Percentiles rank a stretch among this genome's conserved stretches.
phyloP scores from a whole-genome alignment of 2,113 vertebrate species.

The Ochotona princeps region DNA sequence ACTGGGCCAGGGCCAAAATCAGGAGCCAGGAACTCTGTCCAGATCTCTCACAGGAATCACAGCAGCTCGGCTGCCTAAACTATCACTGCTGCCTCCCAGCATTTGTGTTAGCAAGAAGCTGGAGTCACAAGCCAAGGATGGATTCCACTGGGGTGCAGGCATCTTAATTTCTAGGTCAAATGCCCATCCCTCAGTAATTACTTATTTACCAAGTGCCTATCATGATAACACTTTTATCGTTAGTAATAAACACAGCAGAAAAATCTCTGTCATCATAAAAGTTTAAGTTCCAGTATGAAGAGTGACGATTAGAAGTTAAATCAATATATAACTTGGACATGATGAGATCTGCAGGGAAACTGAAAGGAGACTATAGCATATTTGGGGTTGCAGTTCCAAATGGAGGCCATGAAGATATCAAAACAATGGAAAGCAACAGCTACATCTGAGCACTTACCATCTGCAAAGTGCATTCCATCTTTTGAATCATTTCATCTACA shows the following conservation, averaged over 20 bases:
- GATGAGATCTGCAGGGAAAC: background rate
- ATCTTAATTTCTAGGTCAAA: too few species aligned
- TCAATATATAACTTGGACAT: background rate
- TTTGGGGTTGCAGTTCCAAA: background rate
- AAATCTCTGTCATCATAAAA: background rate
- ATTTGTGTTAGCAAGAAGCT: too few species aligned
- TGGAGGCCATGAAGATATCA: background rate
- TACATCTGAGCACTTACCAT: background rate
- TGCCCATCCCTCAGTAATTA: too few species aligned
- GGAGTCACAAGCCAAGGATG: too few species aligned
- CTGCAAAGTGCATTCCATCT: background rate
- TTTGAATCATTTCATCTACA: background rate
- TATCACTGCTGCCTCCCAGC: too few species aligned
- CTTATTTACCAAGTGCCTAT: background rate
- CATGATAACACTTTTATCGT: background rate
- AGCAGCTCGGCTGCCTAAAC: too few species aligned
- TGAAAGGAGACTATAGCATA: background rate
- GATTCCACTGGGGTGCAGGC: too few species aligned
- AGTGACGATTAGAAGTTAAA: too few species aligned
- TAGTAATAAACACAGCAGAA: background rate
- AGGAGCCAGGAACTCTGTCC: too few species aligned
- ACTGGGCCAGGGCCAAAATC: too few species aligned
- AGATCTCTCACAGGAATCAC: too few species aligned
- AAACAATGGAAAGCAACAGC: background rate
- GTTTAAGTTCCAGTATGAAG: background rate